Evolutionary conservation across 2,888 invertebrate genomes (phyloP).

Genomic region (Drosophila birchii): DNA sequence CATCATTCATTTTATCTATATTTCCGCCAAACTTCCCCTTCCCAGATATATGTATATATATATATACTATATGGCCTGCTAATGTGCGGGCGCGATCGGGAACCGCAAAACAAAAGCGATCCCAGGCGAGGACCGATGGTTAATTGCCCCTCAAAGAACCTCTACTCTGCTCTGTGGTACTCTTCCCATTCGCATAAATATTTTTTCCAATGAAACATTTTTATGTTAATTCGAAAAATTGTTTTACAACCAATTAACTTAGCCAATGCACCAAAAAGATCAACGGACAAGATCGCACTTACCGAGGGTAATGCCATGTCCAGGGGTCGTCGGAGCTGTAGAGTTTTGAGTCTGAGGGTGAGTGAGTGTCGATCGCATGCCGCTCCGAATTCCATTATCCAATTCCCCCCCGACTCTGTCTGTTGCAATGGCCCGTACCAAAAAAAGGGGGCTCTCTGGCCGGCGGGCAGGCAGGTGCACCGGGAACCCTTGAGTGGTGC

Average conservation of each 20-base stretch:
- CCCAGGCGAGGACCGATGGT: conserved; percentile 33
- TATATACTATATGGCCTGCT: conserved; percentile 6
- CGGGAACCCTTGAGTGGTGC: conserved; percentile 11
- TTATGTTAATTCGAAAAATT: conserved; percentile 81
- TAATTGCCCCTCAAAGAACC: conserved; percentile 27
- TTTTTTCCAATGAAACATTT: conserved; percentile 79
- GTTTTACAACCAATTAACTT: conserved; percentile 82
- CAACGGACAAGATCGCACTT: conserved; percentile 77
- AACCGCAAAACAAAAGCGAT: conserved; percentile 47
- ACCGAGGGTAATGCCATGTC: conserved; percentile 28
- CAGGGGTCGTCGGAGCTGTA: conserved; percentile 1
- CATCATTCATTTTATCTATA: conserved; percentile 19
- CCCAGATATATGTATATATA: background rate
- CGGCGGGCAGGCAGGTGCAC: conserved; percentile 71
- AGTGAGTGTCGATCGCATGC: conserved; percentile 62
- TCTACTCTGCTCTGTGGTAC: background rate
- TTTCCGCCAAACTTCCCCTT: conserved; percentile 37
- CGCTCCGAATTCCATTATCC: conserved; percentile 70
- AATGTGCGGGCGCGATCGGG: conserved; percentile 51
- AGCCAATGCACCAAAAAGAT: conserved; percentile 82
- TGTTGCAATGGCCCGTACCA: conserved; percentile 40
- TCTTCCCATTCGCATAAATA: conserved; percentile 37
- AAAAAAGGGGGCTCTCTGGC: conserved; percentile 45
- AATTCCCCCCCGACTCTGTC: conserved; percentile 52
- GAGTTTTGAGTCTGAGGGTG: conserved; percentile 4